Evolutionary conservation across 2,113 vertebrate genomes (phyloP), one percentile per base, ranked within the genome.

Genomic region (Paramormyrops kingsleyae): DNA sequence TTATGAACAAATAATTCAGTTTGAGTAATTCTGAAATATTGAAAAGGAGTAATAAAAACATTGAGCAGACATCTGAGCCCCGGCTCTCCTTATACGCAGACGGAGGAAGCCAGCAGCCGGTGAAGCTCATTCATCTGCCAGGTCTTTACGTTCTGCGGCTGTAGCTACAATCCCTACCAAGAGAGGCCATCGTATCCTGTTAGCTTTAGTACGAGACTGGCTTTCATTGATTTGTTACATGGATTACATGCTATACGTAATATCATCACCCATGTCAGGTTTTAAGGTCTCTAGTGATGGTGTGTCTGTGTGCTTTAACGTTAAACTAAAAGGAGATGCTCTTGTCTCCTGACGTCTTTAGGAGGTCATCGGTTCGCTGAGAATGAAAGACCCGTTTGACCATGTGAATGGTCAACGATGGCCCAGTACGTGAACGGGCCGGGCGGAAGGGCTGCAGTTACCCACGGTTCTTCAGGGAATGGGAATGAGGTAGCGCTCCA

Each of bases 1-100:
- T 5, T 86, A 24, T 87, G 88, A 85, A 70, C 90, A 49, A 47
- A 89, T 31, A 46, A 70, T 89, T 90, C 83, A 53, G 24, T 46
- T 89, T 62, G 77, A 9, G 35, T 24, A 87, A 87, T 62, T 87
- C 17, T 17, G 49, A 50, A 6, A 50, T 31, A 66, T 59, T 88
- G 17, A 77, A 90, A 87, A 77, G 85, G 59, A 66, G 31, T 24
- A 77, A 70, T 87, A 80, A 77, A 80, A 13, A 42, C 27, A 1
- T 24, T n/a, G 21, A 70, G 83, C 66, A 74, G 66, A 35, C 80
- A 24, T 24, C 39, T 83, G 42, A 83, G 42, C 15, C 35, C 7
- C 0, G 0, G 42, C 6, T 46, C 31, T 74, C 70, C 70, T 17
- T 12, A 15, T 77, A 35, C 4, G 5, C 15, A 35, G 31, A 0